Evolutionary conservation across 1,140 invertebrate genomes (phyloP).

Genomic region (Cepaea nemoralis): DNA sequence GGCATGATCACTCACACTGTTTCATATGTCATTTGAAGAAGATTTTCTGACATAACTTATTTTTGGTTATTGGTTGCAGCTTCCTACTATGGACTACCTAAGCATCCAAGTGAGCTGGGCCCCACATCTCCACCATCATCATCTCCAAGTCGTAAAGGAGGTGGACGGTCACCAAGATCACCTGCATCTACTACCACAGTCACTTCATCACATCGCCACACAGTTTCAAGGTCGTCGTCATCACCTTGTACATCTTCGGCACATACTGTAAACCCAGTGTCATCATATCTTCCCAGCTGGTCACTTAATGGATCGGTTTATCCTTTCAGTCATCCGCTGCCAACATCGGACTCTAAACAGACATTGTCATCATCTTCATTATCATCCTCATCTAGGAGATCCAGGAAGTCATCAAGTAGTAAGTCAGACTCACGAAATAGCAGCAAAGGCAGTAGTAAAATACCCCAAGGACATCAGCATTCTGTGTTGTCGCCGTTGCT

Average conservation of each 20-base stretch:
- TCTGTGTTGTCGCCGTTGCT: background rate
- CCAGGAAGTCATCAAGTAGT: conserved; percentile 1
- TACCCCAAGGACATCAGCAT: conserved; percentile 11
- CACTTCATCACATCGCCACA: background rate
- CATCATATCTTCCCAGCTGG: conserved; percentile 28
- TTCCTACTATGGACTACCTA: conserved; percentile 36
- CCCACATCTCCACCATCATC: conserved; percentile 14
- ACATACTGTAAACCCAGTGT: background rate
- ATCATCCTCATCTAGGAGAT: conserved; percentile 16
- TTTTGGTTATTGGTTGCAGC: too few relatives aligned
- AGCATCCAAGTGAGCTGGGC: conserved; percentile 15
- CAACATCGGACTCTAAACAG: background rate
- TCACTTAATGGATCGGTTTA: conserved; percentile 18
- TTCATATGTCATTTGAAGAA: too few relatives aligned
- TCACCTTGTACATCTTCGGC: conserved; percentile 14
- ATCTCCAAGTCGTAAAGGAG: background rate
- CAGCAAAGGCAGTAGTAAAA: background rate
- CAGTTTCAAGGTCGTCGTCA: conserved; percentile 14
- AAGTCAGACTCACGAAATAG: background rate
- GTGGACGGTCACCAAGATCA: background rate
- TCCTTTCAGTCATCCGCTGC: background rate
- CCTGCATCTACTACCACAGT: conserved; percentile 3
- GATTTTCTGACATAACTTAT: too few relatives aligned
- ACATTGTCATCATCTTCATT: background rate
- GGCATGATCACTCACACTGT: too few relatives aligned